Percentiles rank a stretch among this genome's conserved stretches.
Conservation (phyloP, 2,797 vertebrate species). For the Huso huso region DNA sequence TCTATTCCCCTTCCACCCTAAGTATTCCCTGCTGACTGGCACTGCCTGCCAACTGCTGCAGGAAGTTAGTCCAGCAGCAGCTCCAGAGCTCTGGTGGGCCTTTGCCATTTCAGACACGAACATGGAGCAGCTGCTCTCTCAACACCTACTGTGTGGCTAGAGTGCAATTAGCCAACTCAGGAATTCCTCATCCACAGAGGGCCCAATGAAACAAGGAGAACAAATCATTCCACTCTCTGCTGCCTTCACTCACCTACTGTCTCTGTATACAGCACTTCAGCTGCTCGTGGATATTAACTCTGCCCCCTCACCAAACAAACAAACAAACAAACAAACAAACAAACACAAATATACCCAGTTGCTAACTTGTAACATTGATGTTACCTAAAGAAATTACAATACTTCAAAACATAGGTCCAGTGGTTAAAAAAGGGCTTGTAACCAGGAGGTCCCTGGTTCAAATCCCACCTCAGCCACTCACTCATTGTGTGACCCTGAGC, state of each 20-base stretch:
- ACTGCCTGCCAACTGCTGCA: constrained; percentile 44
- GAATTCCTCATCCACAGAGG: constrained; percentile 17
- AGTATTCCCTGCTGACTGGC: constrained; percentile 32
- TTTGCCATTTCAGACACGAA: constrained; percentile 26
- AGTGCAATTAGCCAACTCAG: constrained; percentile 22
- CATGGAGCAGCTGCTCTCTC: constrained; percentile 35
- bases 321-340: no score
- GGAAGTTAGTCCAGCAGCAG: constrained; percentile 30
- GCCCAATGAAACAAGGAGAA: constrained; percentile 3
- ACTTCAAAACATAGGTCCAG: no score
- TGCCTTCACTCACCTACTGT: not conserved
- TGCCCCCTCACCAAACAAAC: no score
- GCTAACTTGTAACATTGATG: no score
- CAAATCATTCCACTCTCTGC: not conserved
- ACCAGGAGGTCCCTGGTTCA: no score
- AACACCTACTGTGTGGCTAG: constrained; percentile 24
- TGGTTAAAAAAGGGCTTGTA: no score
- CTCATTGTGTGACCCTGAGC: no score
- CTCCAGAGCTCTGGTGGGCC: constrained; percentile 23
- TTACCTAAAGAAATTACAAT: no score
- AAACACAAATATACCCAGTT: no score
- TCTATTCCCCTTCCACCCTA: constrained; percentile 22
- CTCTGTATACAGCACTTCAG: constrained; percentile 31
- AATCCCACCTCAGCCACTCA: no score
- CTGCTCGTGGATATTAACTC: no score